These are phyloP conservation scores for Peromyscus aztecus DNA, from an alignment of 2,797 vertebrate genomes.

Conservation along the genomic window DNA sequence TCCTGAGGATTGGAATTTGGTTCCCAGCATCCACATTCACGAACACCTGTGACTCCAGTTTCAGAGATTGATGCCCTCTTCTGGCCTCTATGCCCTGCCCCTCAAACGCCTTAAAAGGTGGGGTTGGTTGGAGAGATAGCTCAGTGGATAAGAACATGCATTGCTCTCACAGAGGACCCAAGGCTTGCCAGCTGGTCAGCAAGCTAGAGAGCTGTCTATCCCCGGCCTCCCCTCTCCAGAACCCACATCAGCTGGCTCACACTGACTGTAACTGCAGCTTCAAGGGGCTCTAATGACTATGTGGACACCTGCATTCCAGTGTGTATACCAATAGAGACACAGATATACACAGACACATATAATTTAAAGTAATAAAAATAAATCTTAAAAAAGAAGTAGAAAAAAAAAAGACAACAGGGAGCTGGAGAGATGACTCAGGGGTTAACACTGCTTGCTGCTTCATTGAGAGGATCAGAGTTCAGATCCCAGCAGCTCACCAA, in stretches of 20 bases:
- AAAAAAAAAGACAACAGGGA: background rate
- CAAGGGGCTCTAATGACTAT: background rate
- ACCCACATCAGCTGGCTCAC: background rate
- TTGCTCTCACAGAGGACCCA: background rate
- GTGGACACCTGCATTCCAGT: background rate
- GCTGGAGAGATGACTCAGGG: background rate
- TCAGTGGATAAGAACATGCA: background rate
- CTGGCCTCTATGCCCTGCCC: background rate
- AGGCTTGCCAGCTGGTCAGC: background rate
- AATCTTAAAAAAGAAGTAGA: background rate
- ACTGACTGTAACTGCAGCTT: background rate
- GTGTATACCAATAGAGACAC: background rate
- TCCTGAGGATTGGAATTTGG: background rate
- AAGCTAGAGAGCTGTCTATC: background rate
- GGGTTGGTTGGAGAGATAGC: background rate
- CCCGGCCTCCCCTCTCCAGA: background rate
- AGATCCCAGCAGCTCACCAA: background rate
- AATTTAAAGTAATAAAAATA: background rate
- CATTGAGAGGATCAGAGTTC: background rate
- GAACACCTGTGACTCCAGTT: background rate
- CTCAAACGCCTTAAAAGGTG: background rate
- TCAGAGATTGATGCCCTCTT: background rate
- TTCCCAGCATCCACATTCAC: background rate
- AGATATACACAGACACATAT: background rate
- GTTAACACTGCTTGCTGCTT: background rate